A percentile compares a stretch with the other conserved stretches of the same genome.
Evolutionary conservation across 1,140 invertebrate species (phyloP).

Genomic region (Drosophila kepulauana): DNA sequence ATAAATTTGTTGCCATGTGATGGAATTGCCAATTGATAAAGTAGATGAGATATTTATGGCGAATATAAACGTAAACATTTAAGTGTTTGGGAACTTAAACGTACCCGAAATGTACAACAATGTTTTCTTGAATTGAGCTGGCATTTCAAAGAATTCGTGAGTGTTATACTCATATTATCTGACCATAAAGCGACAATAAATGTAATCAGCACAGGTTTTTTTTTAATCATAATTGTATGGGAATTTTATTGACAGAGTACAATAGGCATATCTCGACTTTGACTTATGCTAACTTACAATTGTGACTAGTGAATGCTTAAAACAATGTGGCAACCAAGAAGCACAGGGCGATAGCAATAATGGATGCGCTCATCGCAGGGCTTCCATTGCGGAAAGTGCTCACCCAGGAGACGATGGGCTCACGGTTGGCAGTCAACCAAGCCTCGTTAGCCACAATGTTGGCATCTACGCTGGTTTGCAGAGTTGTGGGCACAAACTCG

Average conservation of each 20-base stretch:
- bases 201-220: background rate
- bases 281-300: conserved; percentile 34
- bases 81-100: conserved; percentile 2
- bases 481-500: conserved; percentile 37
- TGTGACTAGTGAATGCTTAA: conserved; percentile 39
- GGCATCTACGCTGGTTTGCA: conserved; percentile 58
- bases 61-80: conserved; percentile 18
- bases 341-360: conserved; percentile 51
- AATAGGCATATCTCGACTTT: conserved; percentile 7
- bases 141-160: conserved; percentile 9
- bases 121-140: background rate
- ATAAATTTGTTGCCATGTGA: conserved; percentile 41
- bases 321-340: conserved; percentile 60
- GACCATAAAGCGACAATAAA: conserved; percentile 9
- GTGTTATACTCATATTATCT: conserved; percentile 15
- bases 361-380: conserved; percentile 56
- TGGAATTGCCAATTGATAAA: conserved; percentile 24
- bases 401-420: conserved; percentile 66
- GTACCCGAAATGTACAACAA: conserved; percentile 17
- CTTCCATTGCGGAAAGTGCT: conserved; percentile 47
- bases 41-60: conserved; percentile 35
- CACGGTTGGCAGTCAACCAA: conserved; percentile 66
- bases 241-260: conserved; percentile 28
- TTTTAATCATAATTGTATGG: conserved; percentile 9
- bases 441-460: conserved; percentile 61